These are phyloP conservation scores for Enteromius anoplus DNA, from an alignment of 2,797 vertebrate species.

Conservation along the genomic window DNA sequence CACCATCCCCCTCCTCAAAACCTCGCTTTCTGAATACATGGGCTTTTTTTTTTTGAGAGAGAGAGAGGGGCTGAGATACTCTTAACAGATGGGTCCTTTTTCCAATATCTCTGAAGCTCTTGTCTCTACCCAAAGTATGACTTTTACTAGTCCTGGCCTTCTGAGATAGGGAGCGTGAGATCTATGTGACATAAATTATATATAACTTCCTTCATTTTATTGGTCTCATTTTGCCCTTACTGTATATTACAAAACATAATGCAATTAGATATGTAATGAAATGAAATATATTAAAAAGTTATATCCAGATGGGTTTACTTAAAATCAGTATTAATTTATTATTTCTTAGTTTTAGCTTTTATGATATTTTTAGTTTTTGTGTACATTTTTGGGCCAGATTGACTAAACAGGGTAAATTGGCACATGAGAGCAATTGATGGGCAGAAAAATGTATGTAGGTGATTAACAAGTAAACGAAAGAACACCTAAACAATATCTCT, in stretches of 20 bases:
- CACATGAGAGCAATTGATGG: too few species aligned
- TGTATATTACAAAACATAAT: background rate
- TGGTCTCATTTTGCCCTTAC: background rate
- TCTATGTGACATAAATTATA: constrained; percentile 19
- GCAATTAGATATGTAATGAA: background rate
- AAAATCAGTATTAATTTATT: background rate
- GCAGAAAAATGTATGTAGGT: too few species aligned
- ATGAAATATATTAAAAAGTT: background rate
- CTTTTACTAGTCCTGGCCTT: constrained; percentile 10
- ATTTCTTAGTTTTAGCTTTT: background rate
- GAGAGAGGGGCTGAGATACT: background rate
- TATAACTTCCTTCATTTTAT: constrained; percentile 36
- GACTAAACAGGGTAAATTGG: background rate
- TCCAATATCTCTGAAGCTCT: constrained; percentile 29
- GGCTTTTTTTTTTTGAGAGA: background rate
- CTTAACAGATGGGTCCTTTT: constrained; percentile 54
- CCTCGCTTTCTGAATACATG: background rate
- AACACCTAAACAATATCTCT: too few species aligned
- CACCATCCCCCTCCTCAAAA: constrained; percentile 18
- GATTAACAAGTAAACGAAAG: too few species aligned
- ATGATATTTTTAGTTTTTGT: background rate
- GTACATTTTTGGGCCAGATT: background rate
- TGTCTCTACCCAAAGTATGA: constrained; percentile 20
- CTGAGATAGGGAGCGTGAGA: constrained; percentile 6
- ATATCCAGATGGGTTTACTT: background rate